Evolutionary conservation across 2,113 vertebrate genomes (phyloP).

Genomic region (Trogon surrucura): DNA sequence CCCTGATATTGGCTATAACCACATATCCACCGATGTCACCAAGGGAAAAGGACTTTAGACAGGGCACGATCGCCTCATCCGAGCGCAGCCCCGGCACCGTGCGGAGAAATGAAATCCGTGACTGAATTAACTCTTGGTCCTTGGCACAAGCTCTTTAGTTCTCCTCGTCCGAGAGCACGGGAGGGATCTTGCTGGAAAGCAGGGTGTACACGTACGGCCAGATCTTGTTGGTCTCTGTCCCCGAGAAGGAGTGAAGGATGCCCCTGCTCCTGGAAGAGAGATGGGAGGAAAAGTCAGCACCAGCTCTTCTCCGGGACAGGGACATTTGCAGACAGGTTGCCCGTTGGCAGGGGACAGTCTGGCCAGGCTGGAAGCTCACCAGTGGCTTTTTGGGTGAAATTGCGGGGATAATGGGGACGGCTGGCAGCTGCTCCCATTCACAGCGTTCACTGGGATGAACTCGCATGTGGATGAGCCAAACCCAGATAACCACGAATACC

Average conservation of each 20-base stretch:
- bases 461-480: neutral
- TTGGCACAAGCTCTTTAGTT: conserved; percentile 40
- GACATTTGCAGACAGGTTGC: neutral
- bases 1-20: neutral
- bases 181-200: conserved; percentile 85
- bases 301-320: neutral
- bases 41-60: conserved; percentile 3
- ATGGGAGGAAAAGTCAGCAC: neutral
- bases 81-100: conserved; percentile 33
- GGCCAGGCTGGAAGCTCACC: neutral
- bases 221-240: conserved; percentile 95
- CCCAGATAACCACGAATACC: neutral
- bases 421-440: accelerated
- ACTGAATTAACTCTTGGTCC: conserved; percentile 1
- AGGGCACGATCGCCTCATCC: neutral
- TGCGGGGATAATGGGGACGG: neutral
- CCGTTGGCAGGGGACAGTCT: neutral
- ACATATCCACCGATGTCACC: neutral
- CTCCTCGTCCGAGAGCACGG: conserved; percentile 69
- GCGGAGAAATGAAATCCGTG: neutral
- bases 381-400: neutral
- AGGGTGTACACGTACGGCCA: conserved; percentile 95
- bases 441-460: neutral
- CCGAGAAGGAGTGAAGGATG: conserved; percentile 92
- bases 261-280: conserved; percentile 84